Evolutionary conservation across 2,888 invertebrate genomes (phyloP), one percentile per base, ranked within the genome.

Genomic region (Seira sanloemensis): DNA sequence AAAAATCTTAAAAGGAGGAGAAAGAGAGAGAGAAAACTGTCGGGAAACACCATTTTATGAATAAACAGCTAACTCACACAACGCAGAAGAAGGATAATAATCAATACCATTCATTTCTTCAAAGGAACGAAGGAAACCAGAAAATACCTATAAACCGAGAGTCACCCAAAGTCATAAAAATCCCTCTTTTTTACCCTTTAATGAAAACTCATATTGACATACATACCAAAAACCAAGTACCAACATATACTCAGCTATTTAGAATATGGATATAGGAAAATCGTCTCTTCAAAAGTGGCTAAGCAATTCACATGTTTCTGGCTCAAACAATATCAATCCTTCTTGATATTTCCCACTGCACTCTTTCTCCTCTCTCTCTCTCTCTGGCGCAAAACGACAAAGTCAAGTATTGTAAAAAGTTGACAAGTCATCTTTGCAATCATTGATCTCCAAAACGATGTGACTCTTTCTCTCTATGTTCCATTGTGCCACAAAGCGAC

Each of bases 341-440:
- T n/a, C n/a, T n/a, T n/a, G n/a, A n/a, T n/a, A n/a, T 37, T 7
- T 37, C 4, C 37, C 4, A 37, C 5, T 37, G 37, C 37, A 37
- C 4, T 4, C 37, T 37, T 37, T 4, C 37, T 7, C 37, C 4
- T 12, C 37, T 7, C 37, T 37, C 12, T 12, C 12, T 37, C 37
- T 12, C 12, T 12, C 37, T 37, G 37, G 37, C 37, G 37, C 4
- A 4, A 37, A 7, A 12, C 4, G 58, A 58, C 58, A 58, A 58
- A n/a, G n/a, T 58, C 58, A 37, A 7, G 37, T 7, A 12, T 24
- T 4, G 7, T 24, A 73, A 67, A 46, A 21, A 81, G 71, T 25
- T 54, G 75, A 76, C 76, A 76, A 76, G 82, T 82, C 82, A 82
- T 82, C 82, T 68, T 21, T 65, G 71, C 81, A 72, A 65, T 71